Conservation (phyloP, 2,113 vertebrate species). For the Narcine bancroftii region DNA sequence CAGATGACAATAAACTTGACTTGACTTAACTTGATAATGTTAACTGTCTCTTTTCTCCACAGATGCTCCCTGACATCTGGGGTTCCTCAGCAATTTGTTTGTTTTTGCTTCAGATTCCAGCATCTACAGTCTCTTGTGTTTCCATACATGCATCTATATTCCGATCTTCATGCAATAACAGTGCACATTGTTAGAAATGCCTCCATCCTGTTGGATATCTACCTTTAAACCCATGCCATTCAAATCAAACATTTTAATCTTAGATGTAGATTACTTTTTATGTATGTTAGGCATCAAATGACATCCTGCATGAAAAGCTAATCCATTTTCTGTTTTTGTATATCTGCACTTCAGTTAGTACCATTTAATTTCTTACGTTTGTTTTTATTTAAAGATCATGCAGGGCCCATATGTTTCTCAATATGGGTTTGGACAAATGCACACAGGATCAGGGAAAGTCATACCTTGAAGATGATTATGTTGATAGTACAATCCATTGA, state of each 20-base stretch:
- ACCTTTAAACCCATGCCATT: not conserved
- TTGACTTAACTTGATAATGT: too few relatives aligned
- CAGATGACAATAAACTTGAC: too few relatives aligned
- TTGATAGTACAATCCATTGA: constrained; percentile 4
- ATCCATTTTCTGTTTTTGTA: constrained; percentile 24
- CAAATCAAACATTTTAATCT: not conserved
- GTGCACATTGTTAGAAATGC: not conserved
- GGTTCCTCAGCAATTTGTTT: too few relatives aligned
- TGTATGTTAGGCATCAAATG: constrained; percentile 6
- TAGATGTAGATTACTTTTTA: constrained; percentile 21
- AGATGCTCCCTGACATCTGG: too few relatives aligned
- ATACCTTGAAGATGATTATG: constrained; percentile 29
- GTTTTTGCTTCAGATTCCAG: too few relatives aligned
- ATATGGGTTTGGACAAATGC: not conserved
- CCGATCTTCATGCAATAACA: not conserved
- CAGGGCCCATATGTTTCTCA: constrained; percentile 36
- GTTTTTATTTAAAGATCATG: constrained; percentile 36
- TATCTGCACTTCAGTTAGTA: constrained; percentile 34
- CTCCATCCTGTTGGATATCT: not conserved
- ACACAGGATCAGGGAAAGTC: constrained; percentile 12
- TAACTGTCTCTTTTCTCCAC: too few relatives aligned
- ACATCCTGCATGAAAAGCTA: constrained; percentile 6
- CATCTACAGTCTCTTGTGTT: too few relatives aligned
- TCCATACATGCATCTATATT: too few relatives aligned
- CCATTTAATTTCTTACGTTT: constrained; percentile 32